phyloP scores from a whole-genome alignment of 2,888 invertebrate genomes.

The Athrips mouffetella region DNA sequence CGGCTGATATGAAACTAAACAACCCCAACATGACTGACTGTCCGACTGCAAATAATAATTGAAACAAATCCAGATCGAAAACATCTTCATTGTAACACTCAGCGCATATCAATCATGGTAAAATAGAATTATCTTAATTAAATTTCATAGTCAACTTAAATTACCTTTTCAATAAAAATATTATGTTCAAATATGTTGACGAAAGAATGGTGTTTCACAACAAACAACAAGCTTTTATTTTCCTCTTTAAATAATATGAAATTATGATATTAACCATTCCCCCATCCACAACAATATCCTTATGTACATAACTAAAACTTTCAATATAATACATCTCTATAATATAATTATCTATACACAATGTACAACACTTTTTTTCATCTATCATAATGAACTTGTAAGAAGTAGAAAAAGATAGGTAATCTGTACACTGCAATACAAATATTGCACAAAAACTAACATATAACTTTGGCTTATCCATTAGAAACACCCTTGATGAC shows the following conservation, averaged over 20 bases:
- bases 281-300: conserved; percentile 41
- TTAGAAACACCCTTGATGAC: conserved; percentile 53
- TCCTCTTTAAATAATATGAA: background rate
- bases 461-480: conserved; percentile 76
- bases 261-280: conserved; percentile 41
- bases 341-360: conserved; percentile 70
- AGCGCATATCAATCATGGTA: conserved; percentile 40
- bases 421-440: conserved; percentile 73
- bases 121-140: conserved; percentile 36
- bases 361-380: conserved; percentile 64
- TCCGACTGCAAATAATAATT: background rate
- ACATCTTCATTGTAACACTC: background rate
- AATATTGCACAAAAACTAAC: conserved; percentile 75
- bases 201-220: conserved; percentile 13
- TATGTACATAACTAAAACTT: conserved; percentile 57
- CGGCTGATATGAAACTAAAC: conserved; percentile 23
- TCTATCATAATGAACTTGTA: conserved; percentile 25
- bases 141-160: conserved; percentile 60
- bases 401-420: conserved; percentile 54
- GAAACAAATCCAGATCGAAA: background rate
- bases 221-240: background rate
- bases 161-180: conserved; percentile 60
- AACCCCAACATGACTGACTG: background rate
- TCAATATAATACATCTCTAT: conserved; percentile 59
- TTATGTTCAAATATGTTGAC: conserved; percentile 11